Evolutionary conservation across 2,113 vertebrate species (phyloP).

Genomic region (Ramphastos sulfuratus): DNA sequence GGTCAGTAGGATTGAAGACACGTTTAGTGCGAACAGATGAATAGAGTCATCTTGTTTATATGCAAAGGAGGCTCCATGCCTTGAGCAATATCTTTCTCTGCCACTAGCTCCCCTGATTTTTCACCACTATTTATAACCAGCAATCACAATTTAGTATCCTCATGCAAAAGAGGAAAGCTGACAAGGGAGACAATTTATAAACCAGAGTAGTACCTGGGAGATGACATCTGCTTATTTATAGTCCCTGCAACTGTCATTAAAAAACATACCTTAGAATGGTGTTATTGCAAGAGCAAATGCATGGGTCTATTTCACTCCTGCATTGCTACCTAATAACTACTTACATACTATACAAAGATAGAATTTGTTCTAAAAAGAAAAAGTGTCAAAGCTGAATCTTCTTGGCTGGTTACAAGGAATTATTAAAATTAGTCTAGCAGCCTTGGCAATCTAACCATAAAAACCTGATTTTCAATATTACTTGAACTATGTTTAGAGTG

Average conservation of each 20-base stretch:
- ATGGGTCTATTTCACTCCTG: neutral
- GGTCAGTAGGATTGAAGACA: neutral
- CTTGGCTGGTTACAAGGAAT: neutral
- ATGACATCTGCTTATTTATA: neutral
- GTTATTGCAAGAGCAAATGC: neutral
- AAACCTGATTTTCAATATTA: neutral
- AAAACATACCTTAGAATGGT: neutral
- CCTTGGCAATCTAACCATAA: neutral
- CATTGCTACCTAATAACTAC: neutral
- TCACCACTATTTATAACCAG: neutral
- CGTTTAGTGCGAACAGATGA: neutral
- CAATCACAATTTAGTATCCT: neutral
- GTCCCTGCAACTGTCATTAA: neutral
- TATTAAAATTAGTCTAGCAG: neutral
- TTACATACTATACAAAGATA: neutral
- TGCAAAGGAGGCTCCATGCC: neutral
- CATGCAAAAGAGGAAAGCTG: neutral
- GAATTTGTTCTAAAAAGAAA: neutral
- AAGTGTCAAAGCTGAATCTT: neutral
- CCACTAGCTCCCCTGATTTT: neutral
- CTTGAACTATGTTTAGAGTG: neutral
- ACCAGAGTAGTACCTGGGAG: neutral
- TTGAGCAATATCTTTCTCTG: neutral
- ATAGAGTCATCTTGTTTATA: neutral
- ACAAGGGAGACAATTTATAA: neutral